phyloP scores from a whole-genome alignment of 2,113 vertebrate genomes.

The Sclerurus mexicanus region DNA sequence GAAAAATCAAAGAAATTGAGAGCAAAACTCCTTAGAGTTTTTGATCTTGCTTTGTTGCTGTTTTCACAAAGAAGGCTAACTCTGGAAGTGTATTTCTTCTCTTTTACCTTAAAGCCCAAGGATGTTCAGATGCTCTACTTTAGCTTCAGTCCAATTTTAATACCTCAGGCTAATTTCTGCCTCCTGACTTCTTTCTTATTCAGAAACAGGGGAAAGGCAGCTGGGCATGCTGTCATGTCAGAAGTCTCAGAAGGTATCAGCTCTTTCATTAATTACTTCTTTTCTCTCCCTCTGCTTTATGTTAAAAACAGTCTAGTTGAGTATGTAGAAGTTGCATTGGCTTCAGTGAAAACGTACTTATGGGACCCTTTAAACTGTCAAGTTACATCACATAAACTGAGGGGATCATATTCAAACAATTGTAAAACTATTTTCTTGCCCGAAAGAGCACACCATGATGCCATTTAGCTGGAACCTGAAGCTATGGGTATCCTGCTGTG shows the following conservation, averaged over 20 bases:
- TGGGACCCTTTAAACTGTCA: constrained; percentile 66
- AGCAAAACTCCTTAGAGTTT: background rate
- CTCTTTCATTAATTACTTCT: constrained; percentile 53
- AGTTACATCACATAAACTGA: constrained; percentile 48
- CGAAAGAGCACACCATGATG: constrained; percentile 72
- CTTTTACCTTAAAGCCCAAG: background rate
- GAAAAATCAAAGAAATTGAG: background rate
- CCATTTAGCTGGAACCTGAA: constrained; percentile 71
- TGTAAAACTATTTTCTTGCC: constrained; percentile 66
- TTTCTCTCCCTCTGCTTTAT: constrained; percentile 31
- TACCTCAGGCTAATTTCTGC: background rate
- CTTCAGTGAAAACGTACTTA: background rate
- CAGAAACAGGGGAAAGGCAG: constrained; percentile 11
- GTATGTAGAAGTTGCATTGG: background rate
- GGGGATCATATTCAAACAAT: constrained; percentile 62
- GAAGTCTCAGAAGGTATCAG: constrained; percentile 38
- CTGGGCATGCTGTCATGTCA: constrained; percentile 16
- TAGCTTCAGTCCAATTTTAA: background rate
- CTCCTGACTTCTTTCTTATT: background rate
- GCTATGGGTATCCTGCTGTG: constrained; percentile 71
- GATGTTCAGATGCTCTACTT: background rate
- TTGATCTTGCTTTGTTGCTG: background rate
- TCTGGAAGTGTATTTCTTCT: background rate
- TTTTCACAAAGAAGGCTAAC: background rate
- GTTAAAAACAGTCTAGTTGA: constrained; percentile 42